Conservation (phyloP, 2,797 vertebrate genomes). For the Pachyuromys duprasi region DNA sequence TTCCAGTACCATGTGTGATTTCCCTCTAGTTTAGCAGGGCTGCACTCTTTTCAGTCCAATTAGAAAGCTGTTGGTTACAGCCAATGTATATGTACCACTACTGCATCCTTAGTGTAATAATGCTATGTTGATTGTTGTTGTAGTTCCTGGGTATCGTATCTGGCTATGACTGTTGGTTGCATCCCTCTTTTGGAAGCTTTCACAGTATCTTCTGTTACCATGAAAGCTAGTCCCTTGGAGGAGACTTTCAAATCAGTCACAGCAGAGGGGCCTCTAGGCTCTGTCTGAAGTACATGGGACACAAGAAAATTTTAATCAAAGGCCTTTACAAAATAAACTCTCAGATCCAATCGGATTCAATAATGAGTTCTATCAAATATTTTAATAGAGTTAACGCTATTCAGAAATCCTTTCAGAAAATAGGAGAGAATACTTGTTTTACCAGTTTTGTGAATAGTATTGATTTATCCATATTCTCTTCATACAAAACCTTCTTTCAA, state of each 20-base stretch:
- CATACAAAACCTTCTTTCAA: background rate
- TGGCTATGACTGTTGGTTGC: background rate
- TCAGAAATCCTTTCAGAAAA: background rate
- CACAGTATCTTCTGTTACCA: too few species aligned
- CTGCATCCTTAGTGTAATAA: background rate
- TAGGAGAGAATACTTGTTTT: background rate
- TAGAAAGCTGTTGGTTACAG: background rate
- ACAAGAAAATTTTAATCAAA: background rate
- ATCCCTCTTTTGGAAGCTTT: background rate
- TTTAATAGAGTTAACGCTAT: background rate
- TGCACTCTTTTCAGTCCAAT: background rate
- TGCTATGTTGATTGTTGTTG: background rate
- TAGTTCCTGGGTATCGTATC: background rate
- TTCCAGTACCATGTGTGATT: background rate
- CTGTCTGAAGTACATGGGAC: background rate
- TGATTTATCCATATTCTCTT: background rate
- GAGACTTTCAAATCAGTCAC: background rate
- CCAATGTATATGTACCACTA: background rate
- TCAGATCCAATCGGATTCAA: background rate
- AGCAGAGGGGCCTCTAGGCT: background rate
- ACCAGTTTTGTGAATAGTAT: background rate
- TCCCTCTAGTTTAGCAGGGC: background rate
- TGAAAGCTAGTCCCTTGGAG: background rate
- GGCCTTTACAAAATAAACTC: background rate
- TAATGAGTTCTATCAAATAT: background rate